Evolutionary conservation across 2,113 vertebrate species (phyloP), one percentile per base, ranked within the genome.

Genomic region (human): DNA sequence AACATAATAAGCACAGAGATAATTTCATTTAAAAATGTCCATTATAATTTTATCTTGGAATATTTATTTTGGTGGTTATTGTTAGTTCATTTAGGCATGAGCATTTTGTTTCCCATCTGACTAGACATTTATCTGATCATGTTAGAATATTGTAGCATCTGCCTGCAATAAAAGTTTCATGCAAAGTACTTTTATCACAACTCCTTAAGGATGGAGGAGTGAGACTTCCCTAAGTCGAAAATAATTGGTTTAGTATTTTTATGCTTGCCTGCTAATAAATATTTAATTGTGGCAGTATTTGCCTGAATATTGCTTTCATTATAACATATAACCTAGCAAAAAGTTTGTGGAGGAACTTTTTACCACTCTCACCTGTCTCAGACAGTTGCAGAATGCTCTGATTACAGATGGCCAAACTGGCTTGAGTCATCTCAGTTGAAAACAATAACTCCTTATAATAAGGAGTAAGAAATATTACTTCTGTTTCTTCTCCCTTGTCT

Each of bases 211-310:
- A 92, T 35, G 72, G 55, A 91, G 64, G 59, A 45, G 17, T 59
- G 23, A 25, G 73, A 68, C 32, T 88, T 97, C 38, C 92, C 32
- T 27, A 45, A 72, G 11, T 92, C 11, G 30, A 55, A 96, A 94
- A 93, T 8, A 91, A 90, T 43, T 61, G 64, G 70, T 86, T 83
- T 68, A 50, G 8, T 92, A 52, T 78, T 97, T 95, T 89, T 96
- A 83, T 61, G 22, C 12, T 86, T 93, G 66, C 23, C 86, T 92
- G 45, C 57, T 92, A 94, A 89, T 92, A 92, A 89, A 73, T 93
- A 86, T 93, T 97, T 95, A 76, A 96, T 92, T 64, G 32, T 88
- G 61, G 55, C 32, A 84, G 27, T 86, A 93, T 83, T 90, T 90
- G 16, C 32, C 70, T 61, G 50, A 84, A 90, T 86, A 72, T 52